phyloP scores from a whole-genome alignment of 2,797 vertebrate species.

The Hyperoplus lanceolatus region DNA sequence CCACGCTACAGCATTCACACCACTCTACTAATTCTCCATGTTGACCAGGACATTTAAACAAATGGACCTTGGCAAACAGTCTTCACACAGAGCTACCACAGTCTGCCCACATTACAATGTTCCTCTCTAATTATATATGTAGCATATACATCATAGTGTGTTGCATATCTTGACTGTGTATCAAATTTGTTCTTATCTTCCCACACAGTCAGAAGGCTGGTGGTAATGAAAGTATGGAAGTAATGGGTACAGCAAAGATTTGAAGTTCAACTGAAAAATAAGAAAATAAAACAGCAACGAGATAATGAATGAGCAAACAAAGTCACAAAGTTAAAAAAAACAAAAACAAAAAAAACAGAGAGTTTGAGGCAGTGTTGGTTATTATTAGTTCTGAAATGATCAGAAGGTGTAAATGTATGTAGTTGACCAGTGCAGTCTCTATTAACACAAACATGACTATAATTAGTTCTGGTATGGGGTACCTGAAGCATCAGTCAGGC shows the following conservation, averaged over 20 bases:
- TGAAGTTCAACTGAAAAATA: background rate
- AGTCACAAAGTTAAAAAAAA: background rate
- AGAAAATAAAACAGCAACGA: background rate
- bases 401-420: background rate
- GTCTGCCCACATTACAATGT: background rate
- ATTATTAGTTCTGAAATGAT: background rate
- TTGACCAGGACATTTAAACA: background rate
- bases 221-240: slow-evolving; percentile 6
- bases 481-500: slow-evolving; percentile 1
- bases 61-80: background rate
- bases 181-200: background rate
- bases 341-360: background rate
- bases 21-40: background rate
- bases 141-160: background rate
- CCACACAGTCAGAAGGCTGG: background rate
- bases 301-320: background rate
- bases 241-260: background rate
- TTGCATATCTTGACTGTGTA: background rate
- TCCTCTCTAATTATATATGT: background rate
- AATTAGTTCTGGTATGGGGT: slow-evolving; percentile 1
- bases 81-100: background rate
- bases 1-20: background rate
- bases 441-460: background rate
- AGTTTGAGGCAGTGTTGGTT: background rate
- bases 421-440: slow-evolving; percentile 3